Evolutionary conservation across 2,113 vertebrate species (phyloP).

Genomic region (Pyrgilauda ruficollis): DNA sequence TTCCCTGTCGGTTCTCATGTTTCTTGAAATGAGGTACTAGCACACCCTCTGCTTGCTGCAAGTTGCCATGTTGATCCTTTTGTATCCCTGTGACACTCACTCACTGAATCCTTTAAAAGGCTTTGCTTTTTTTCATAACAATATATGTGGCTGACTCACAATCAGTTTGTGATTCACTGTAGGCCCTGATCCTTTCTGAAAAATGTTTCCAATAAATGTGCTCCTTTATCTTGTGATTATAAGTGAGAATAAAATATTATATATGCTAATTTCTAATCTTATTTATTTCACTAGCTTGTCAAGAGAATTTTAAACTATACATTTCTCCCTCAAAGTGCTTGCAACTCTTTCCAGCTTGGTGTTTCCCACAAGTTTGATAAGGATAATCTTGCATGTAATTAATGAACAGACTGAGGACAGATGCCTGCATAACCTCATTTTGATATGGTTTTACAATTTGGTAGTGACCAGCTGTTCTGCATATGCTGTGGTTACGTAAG

Average conservation of each 20-base stretch:
- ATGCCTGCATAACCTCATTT: slow-evolving; percentile 28
- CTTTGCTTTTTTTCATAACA: slow-evolving; percentile 15
- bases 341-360: not conserved
- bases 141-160: not conserved
- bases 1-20: not conserved
- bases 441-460: slow-evolving; percentile 1
- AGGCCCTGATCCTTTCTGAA: not conserved
- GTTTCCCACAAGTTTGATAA: not conserved
- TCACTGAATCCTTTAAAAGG: not conserved
- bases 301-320: not conserved
- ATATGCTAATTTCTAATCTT: not conserved
- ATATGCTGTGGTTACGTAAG: not conserved
- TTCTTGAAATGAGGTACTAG: not conserved
- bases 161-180: slow-evolving; percentile 14
- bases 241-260: not conserved
- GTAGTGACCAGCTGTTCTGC: slow-evolving; percentile 36
- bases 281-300: not conserved
- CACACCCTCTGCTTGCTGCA: not conserved
- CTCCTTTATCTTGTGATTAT: not conserved
- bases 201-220: not conserved
- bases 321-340: not conserved
- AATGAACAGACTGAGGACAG: slow-evolving; percentile 14
- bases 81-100: not conserved
- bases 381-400: slow-evolving; percentile 9
- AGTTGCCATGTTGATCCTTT: not conserved